A percentile compares a stretch with the other conserved stretches of the same genome.
These are phyloP conservation scores for Phrynocephalus guinanensis DNA, from an alignment of 2,797 vertebrate species.

Conservation along the genomic window DNA sequence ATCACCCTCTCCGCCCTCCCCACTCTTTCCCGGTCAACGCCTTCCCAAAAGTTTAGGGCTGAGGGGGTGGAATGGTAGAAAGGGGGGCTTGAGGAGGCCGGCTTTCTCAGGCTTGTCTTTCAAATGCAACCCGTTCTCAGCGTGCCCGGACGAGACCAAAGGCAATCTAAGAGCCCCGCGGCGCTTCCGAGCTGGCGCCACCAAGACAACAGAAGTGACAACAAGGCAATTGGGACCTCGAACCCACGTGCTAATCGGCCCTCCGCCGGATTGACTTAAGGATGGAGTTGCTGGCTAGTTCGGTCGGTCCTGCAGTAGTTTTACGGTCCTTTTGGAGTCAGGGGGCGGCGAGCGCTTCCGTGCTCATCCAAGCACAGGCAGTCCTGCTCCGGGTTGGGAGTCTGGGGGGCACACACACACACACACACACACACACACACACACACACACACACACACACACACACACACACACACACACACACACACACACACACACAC, in stretches of 20 bases:
- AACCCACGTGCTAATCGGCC: conserved; percentile 75
- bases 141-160: conserved; percentile 75
- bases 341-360: conserved; percentile 65
- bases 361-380: conserved; percentile 44
- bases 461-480: background rate
- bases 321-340: conserved; percentile 68
- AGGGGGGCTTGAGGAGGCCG: conserved; percentile 51
- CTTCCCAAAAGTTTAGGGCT: background rate
- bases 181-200: conserved; percentile 85
- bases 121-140: conserved; percentile 78
- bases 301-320: conserved; percentile 40
- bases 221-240: conserved; percentile 80
- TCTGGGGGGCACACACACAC: no score
- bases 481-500: no score
- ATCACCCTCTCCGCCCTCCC: background rate
- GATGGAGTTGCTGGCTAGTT: conserved; percentile 51
- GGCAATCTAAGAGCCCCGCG: conserved; percentile 77
- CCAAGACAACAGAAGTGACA: conserved; percentile 79
- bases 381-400: no score
- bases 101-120: conserved; percentile 71
- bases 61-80: background rate
- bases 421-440: background rate
- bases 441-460: no score
- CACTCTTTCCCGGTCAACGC: background rate
- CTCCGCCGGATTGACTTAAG: conserved; percentile 24